phyloP scores from a whole-genome alignment of 2,888 invertebrate species.

The Lacanobia oleracea region DNA sequence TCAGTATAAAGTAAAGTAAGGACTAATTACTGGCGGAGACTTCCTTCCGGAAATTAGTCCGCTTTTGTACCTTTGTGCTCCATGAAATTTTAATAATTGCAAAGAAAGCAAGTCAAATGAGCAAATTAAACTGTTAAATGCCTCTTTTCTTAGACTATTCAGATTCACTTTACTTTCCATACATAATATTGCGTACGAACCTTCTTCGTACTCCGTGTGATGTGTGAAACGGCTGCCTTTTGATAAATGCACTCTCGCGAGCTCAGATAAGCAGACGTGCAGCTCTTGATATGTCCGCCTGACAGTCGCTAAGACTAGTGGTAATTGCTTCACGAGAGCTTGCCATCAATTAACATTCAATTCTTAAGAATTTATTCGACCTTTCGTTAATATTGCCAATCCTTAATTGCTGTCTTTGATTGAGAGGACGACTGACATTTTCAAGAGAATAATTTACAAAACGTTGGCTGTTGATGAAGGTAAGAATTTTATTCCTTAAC shows the following conservation, averaged over 20 bases:
- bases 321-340: slow-evolving; percentile 78
- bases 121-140: not conserved
- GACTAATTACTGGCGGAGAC: no score
- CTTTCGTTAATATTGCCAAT: slow-evolving; percentile 56
- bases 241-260: slow-evolving; percentile 76
- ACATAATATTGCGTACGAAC: slow-evolving; percentile 7
- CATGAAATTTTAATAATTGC: not conserved
- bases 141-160: not conserved
- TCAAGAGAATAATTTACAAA: slow-evolving; percentile 34
- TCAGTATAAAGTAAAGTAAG: not conserved
- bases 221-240: slow-evolving; percentile 65
- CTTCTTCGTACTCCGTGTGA: not conserved
- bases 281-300: slow-evolving; percentile 76
- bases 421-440: slow-evolving; percentile 35
- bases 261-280: slow-evolving; percentile 76
- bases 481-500: slow-evolving; percentile 5
- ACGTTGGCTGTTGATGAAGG: slow-evolving; percentile 18
- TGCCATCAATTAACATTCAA: slow-evolving; percentile 64
- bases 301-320: slow-evolving; percentile 74
- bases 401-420: slow-evolving; percentile 57
- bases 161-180: not conserved
- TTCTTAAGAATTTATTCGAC: slow-evolving; percentile 56
- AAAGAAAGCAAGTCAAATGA: not conserved
- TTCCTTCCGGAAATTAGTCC: no score
- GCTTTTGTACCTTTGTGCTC: no score